Conservation (phyloP, 1,140 invertebrate genomes). For the Helicoverpa armigera region DNA sequence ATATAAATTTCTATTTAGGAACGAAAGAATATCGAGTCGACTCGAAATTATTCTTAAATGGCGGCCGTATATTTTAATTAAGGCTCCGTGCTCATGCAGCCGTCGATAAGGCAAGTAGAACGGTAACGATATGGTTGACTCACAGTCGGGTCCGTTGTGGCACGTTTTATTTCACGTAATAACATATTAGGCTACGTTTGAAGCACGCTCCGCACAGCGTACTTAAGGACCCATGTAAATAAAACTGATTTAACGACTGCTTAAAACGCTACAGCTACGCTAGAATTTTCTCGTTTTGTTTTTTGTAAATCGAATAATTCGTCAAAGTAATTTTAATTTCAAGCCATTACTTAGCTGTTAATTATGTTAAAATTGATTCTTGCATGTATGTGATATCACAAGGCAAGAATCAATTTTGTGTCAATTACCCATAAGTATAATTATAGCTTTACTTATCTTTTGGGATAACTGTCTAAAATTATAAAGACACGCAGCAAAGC, state of each 20-base stretch:
- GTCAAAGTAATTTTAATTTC: no score
- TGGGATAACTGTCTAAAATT: no score
- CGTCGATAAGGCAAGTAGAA: conserved; percentile 74
- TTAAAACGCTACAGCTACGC: conserved; percentile 62
- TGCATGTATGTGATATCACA: no score
- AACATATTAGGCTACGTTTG: conserved; percentile 77
- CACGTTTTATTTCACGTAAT: conserved; percentile 82
- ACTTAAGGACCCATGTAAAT: conserved; percentile 75
- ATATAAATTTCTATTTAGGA: conserved; percentile 64
- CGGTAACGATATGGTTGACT: conserved; percentile 63
- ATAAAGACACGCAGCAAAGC: no score
- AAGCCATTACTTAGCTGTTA: no score
- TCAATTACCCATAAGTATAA: no score
- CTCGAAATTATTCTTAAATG: conserved; percentile 64
- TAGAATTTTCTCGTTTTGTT: conserved; percentile 45
- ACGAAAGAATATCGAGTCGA: conserved; percentile 58
- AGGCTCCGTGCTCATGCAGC: conserved; percentile 65
- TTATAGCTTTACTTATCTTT: no score
- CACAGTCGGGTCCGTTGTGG: conserved; percentile 58
- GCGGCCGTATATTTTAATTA: conserved; percentile 69
- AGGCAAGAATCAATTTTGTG: no score
- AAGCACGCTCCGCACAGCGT: conserved; percentile 62
- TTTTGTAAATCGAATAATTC: no score
- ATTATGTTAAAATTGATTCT: no score
- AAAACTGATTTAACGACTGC: conserved; percentile 70